Evolutionary conservation across 2,888 invertebrate genomes (phyloP).

Genomic region (Anoncus sp.): DNA sequence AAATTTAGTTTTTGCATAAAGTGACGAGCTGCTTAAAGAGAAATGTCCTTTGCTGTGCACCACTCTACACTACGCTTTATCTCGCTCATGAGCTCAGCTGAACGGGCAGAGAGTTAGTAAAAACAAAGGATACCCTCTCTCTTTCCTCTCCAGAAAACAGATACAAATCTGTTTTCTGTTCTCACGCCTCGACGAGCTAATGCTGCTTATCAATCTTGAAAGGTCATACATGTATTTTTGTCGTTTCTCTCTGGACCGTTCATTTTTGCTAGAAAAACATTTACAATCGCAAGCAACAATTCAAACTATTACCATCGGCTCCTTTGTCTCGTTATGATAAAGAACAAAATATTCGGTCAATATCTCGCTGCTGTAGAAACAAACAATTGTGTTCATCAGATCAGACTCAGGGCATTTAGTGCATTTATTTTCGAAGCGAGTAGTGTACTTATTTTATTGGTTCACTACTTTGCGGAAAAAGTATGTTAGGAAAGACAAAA

Average conservation of each 20-base stretch:
- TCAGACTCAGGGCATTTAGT: neutral
- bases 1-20: too few relatives aligned
- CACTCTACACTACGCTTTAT: too few relatives aligned
- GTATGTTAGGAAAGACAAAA: neutral
- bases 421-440: neutral
- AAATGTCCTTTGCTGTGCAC: too few relatives aligned
- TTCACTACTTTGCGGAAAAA: neutral
- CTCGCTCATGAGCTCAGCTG: neutral
- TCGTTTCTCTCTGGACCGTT: neutral
- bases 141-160: too few relatives aligned
- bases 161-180: too few relatives aligned
- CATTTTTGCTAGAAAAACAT: too few relatives aligned
- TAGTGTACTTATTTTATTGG: neutral
- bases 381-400: neutral
- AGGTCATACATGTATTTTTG: constrained; percentile 4
- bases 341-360: neutral
- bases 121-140: too few relatives aligned
- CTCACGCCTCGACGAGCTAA: neutral
- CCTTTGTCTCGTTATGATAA: too few relatives aligned
- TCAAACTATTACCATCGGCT: too few relatives aligned
- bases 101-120: too few relatives aligned
- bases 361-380: neutral
- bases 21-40: too few relatives aligned
- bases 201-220: constrained; percentile 9
- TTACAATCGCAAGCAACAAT: too few relatives aligned